Evolutionary conservation across 2,113 vertebrate genomes (phyloP).

Genomic region (Gobiocypris rarus): DNA sequence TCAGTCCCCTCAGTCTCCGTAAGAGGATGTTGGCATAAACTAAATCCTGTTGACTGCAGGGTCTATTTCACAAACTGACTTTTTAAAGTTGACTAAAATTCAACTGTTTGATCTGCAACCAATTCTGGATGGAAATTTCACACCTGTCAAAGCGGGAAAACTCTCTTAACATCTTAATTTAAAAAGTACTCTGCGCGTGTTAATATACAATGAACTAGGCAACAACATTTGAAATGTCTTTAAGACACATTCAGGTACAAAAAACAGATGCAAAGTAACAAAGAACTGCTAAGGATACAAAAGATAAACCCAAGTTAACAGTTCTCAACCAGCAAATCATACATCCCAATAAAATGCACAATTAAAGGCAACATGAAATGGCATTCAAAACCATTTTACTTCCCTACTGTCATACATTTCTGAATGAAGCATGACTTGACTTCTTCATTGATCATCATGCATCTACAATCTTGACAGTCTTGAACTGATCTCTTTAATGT

Average conservation of each 20-base stretch:
- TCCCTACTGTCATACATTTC: neutral
- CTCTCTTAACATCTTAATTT: neutral
- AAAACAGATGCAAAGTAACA: neutral
- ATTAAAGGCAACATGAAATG: neutral
- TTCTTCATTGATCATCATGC: neutral
- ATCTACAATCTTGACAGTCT: too few relatives aligned
- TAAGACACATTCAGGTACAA: neutral
- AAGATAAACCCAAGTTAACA: neutral
- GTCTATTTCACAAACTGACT: conserved; percentile 13
- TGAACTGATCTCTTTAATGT: neutral
- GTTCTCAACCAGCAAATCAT: neutral
- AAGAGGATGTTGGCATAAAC: conserved; percentile 19
- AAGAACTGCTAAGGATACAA: neutral
- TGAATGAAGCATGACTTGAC: neutral
- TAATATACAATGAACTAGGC: neutral
- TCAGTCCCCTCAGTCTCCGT: conserved; percentile 12
- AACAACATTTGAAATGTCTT: neutral
- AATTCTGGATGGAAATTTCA: conserved; percentile 1
- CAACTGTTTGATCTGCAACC: conserved; percentile 23
- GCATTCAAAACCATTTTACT: neutral
- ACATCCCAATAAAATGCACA: neutral
- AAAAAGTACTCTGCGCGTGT: neutral
- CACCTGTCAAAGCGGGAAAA: conserved; percentile 9
- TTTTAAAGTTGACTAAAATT: conserved; percentile 14
- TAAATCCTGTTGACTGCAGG: conserved; percentile 26